phyloP scores from a whole-genome alignment of 1,140 invertebrate genomes.

The Drosophila bipectinata region DNA sequence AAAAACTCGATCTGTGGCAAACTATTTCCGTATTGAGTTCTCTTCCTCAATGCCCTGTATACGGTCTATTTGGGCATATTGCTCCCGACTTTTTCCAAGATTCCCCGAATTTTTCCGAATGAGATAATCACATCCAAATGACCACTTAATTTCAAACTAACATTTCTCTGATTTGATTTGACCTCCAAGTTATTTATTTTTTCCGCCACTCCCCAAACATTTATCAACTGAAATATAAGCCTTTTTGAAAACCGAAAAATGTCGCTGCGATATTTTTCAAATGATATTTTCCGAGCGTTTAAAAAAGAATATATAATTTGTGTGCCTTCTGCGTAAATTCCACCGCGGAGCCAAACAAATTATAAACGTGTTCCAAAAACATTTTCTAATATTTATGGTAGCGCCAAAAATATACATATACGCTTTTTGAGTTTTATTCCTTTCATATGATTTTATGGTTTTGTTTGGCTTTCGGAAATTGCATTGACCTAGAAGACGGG shows the following conservation, averaged over 20 bases:
- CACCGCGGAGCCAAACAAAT: conserved; percentile 34
- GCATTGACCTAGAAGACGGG: conserved; percentile 51
- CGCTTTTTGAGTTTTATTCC: conserved; percentile 4
- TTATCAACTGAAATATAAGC: conserved; percentile 33
- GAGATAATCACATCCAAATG: conserved; percentile 1
- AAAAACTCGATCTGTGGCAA: conserved; percentile 41
- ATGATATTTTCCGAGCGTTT: conserved; percentile 33
- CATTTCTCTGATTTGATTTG: not conserved
- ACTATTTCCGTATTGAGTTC: conserved; percentile 67
- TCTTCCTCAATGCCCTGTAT: conserved; percentile 66
- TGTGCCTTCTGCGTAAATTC: conserved; percentile 31
- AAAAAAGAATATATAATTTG: conserved; percentile 27
- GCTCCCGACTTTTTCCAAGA: not conserved
- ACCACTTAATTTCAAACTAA: conserved; percentile 1
- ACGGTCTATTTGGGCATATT: conserved; percentile 61
- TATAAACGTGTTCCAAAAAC: conserved; percentile 49
- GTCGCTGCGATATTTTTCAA: conserved; percentile 26
- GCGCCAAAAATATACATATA: conserved; percentile 24
- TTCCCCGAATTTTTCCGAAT: not conserved
- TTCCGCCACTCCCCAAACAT: conserved; percentile 8
- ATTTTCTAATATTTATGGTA: conserved; percentile 45
- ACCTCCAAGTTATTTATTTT: conserved; percentile 9
- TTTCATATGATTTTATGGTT: conserved; percentile 16
- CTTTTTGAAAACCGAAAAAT: conserved; percentile 20
- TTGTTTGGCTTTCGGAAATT: conserved; percentile 43